These are phyloP conservation scores for Acanthurus lineatus DNA, from an alignment of 2,797 vertebrate species.

Conservation along the genomic window DNA sequence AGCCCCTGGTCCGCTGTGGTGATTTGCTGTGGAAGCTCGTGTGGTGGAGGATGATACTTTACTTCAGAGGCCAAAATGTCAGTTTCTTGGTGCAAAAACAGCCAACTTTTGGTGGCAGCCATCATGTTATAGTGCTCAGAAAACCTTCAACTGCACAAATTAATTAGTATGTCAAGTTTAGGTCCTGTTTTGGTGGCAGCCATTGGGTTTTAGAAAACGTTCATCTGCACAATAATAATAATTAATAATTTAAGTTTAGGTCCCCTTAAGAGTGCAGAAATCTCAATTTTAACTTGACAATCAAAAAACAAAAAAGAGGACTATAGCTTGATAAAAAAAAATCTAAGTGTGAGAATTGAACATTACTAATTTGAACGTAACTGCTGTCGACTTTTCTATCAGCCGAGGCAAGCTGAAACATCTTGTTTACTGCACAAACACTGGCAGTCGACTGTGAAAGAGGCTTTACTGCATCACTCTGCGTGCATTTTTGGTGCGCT, in stretches of 20 bases:
- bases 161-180: neutral
- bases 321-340: neutral
- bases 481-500: conserved; percentile 28
- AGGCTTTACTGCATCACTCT: conserved; percentile 31
- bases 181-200: neutral
- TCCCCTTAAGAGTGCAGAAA: neutral
- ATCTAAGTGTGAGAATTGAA: neutral
- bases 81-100: conserved; percentile 4
- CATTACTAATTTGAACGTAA: conserved; percentile 6
- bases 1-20: neutral
- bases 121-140: neutral
- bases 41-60: neutral
- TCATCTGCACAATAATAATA: neutral
- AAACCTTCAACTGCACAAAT: neutral
- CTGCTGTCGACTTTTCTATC: neutral
- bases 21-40: neutral
- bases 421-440: conserved; percentile 48
- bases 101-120: conserved; percentile 32
- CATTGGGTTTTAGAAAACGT: neutral
- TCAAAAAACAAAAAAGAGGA: neutral
- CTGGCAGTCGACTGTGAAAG: conserved; percentile 19
- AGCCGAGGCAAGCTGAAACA: conserved; percentile 16
- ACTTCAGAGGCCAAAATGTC: neutral
- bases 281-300: neutral
- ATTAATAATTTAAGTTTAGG: neutral